These are phyloP conservation scores for Dendrolimus kikuchii DNA, from an alignment of 1,140 invertebrate genomes.

Conservation along the genomic window DNA sequence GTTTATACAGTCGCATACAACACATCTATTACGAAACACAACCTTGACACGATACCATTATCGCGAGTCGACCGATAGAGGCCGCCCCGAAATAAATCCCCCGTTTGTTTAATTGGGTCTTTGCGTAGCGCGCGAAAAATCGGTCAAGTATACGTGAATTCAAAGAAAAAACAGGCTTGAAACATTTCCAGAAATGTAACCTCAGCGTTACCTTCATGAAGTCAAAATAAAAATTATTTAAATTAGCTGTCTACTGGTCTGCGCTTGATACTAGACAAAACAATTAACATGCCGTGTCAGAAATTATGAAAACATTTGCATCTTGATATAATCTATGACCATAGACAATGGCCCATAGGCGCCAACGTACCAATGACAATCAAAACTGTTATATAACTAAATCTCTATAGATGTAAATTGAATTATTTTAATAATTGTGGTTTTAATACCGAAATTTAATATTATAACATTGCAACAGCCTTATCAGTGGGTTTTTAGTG, in stretches of 20 bases:
- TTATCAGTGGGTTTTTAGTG: no score
- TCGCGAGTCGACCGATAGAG: constrained; percentile 54
- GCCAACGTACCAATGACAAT: constrained; percentile 20
- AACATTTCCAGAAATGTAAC: constrained; percentile 42
- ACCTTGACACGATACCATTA: constrained; percentile 68
- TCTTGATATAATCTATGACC: constrained; percentile 27
- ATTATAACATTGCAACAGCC: no score
- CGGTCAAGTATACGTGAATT: constrained; percentile 59
- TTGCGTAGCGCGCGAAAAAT: constrained; percentile 45
- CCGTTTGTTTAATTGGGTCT: constrained; percentile 45
- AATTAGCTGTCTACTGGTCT: constrained; percentile 2
- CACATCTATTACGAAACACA: constrained; percentile 48
- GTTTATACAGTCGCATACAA: constrained; percentile 31
- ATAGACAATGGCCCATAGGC: constrained; percentile 31
- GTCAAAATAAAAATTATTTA: constrained; percentile 19
- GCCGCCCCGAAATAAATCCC: constrained; percentile 58
- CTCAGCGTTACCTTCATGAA: constrained; percentile 26
- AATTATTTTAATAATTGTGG: constrained; percentile 1
- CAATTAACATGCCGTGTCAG: constrained; percentile 14
- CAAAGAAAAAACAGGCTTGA: constrained; percentile 44
- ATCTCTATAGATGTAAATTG: constrained; percentile 1
- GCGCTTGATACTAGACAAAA: constrained; percentile 24
- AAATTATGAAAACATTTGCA: constrained; percentile 32
- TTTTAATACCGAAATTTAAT: no score
- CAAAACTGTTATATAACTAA: constrained; percentile 1